Evolutionary conservation across 1,140 invertebrate genomes (phyloP).

Genomic region (Drosophila sp.): DNA sequence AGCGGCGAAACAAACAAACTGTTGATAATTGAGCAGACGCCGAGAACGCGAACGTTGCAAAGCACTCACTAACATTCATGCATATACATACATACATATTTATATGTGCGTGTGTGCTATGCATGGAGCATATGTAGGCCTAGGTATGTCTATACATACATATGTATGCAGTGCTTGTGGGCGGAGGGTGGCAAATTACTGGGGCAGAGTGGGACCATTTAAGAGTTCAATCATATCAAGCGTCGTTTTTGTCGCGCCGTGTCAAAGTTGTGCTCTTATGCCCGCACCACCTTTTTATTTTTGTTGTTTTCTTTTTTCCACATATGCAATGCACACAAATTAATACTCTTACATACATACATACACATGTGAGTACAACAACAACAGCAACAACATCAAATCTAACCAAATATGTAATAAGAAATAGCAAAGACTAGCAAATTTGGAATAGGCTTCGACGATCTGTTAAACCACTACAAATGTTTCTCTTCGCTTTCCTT

Average conservation of each 20-base stretch:
- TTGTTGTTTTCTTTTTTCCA: constrained; percentile 39
- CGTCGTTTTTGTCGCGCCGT: constrained; percentile 67
- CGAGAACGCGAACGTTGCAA: constrained; percentile 44
- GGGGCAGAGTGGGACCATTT: constrained; percentile 43
- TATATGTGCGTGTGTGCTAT: background rate
- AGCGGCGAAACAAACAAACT: constrained; percentile 65
- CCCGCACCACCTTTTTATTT: constrained; percentile 9
- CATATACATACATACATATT: constrained; percentile 28
- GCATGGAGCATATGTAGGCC: constrained; percentile 7
- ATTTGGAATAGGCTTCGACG: constrained; percentile 7
- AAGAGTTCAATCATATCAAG: constrained; percentile 78
- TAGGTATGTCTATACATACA: constrained; percentile 15
- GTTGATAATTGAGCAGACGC: constrained; percentile 72
- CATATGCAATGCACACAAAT: constrained; percentile 53
- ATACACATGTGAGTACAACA: constrained; percentile 19
- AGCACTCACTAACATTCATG: constrained; percentile 31
- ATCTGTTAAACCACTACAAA: constrained; percentile 18
- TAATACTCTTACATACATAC: background rate
- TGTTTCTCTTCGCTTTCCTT: background rate
- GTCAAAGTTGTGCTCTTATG: constrained; percentile 50
- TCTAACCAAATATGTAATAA: constrained; percentile 34
- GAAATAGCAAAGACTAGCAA: constrained; percentile 36
- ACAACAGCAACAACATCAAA: constrained; percentile 42
- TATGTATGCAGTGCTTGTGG: constrained; percentile 35
- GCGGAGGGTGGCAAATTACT: constrained; percentile 17